A percentile compares a stretch with the other conserved stretches of the same genome.
These are phyloP conservation scores for Bombylius major DNA, from an alignment of 2,888 invertebrate species.

Conservation along the genomic window DNA sequence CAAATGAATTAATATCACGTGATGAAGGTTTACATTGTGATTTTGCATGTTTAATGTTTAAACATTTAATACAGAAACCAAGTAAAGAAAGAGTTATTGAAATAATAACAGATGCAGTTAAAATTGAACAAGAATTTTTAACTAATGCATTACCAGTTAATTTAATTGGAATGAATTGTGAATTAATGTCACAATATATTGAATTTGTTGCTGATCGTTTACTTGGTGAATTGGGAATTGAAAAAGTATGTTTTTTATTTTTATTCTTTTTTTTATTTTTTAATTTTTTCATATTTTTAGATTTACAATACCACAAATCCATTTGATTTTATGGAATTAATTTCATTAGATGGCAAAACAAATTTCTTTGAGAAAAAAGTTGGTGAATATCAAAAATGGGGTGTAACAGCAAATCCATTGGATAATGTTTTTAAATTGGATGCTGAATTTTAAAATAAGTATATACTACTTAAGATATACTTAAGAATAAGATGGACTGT, in stretches of 20 bases:
- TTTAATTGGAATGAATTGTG: constrained; percentile 96
- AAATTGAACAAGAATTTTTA: constrained; percentile 94
- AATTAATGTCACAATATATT: constrained; percentile 91
- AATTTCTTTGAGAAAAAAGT: constrained; percentile 99
- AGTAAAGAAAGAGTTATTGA: constrained; percentile 58
- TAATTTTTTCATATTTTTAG: constrained; percentile 36
- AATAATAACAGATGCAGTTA: constrained; percentile 86
- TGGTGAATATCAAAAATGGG: constrained; percentile 93
- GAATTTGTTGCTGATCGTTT: constrained; percentile 97
- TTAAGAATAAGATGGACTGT: no score
- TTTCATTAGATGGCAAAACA: constrained; percentile 97
- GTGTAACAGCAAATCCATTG: constrained; percentile 64
- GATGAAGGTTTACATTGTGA: constrained; percentile 98
- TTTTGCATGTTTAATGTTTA: constrained; percentile 97
- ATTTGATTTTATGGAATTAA: constrained; percentile 98
- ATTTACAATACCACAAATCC: constrained; percentile 87
- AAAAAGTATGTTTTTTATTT: constrained; percentile 50
- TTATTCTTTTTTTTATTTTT: background rate
- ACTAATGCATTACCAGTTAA: constrained; percentile 89
- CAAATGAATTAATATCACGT: constrained; percentile 94
- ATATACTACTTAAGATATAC: no score
- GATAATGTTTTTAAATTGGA: constrained; percentile 68
- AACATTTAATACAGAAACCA: constrained; percentile 82
- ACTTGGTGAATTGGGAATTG: constrained; percentile 72
- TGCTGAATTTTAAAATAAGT: constrained; percentile 61